Conservation (phyloP, 2,797 vertebrate genomes). For the Enteromius argenteus region DNA sequence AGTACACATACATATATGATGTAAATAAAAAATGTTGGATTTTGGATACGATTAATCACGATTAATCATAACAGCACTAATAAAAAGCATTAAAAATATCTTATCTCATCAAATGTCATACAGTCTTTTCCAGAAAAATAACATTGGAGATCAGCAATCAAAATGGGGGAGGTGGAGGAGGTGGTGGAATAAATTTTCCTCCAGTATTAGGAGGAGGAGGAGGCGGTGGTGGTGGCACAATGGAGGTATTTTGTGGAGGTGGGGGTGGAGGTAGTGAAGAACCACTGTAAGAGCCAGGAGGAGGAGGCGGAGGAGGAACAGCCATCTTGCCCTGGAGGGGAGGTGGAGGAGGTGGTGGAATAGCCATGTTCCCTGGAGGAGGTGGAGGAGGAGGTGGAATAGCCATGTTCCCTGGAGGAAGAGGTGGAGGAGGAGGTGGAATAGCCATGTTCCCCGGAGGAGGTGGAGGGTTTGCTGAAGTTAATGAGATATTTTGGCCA, state of each 20-base stretch:
- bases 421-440: slow-evolving; percentile 49
- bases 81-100: background rate
- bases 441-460: no score
- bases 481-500: slow-evolving; percentile 27
- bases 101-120: background rate
- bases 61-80: background rate
- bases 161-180: slow-evolving; percentile 47
- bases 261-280: slow-evolving; percentile 45
- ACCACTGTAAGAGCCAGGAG: slow-evolving; percentile 18
- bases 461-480: slow-evolving; percentile 55
- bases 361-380: slow-evolving; percentile 21
- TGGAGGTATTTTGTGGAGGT: slow-evolving; percentile 24
- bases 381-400: slow-evolving; percentile 55
- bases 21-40: no score
- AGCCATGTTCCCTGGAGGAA: background rate
- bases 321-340: background rate
- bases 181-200: slow-evolving; percentile 48
- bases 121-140: background rate
- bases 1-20: no score
- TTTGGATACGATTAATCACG: no score
- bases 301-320: background rate
- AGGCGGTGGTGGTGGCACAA: slow-evolving; percentile 55
- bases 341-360: slow-evolving; percentile 41
- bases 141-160: slow-evolving; percentile 20
- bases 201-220: slow-evolving; percentile 32